Conservation (phyloP, 2,113 vertebrate species). For the Cynocephalus volans region DNA sequence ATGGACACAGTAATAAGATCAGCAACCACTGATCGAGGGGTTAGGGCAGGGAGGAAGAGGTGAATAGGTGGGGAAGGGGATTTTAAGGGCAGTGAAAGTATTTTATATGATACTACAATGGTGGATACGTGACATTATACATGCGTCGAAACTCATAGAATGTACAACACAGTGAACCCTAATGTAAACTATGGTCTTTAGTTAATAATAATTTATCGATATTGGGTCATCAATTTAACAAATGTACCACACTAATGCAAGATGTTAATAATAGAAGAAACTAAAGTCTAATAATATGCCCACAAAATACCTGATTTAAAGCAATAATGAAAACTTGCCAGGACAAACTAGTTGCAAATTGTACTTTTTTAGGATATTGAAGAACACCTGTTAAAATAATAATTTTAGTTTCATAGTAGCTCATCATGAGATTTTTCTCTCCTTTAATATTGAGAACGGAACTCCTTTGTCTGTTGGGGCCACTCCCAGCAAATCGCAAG, state of each 20-base stretch:
- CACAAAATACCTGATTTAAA: not conserved
- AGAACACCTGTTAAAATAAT: not conserved
- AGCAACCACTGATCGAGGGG: not conserved
- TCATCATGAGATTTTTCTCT: too few relatives aligned
- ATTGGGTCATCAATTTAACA: not conserved
- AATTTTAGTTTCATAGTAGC: not conserved
- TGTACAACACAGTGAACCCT: not conserved
- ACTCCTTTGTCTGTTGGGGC: not conserved
- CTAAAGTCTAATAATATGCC: not conserved
- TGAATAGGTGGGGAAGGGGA: not conserved
- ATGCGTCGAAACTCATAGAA: not conserved
- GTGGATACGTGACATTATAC: not conserved
- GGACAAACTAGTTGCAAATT: not conserved
- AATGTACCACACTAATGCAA: not conserved
- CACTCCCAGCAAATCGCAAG: fast-evolving
- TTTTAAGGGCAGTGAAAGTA: not conserved
- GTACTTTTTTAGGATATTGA: not conserved
- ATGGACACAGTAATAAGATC: too few relatives aligned
- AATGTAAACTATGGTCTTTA: not conserved
- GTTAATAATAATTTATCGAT: not conserved
- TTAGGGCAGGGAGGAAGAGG: not conserved
- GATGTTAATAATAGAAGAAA: not conserved
- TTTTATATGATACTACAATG: not conserved
- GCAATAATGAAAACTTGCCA: not conserved
- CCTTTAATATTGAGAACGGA: not conserved